These are phyloP conservation scores for Meandrina meandrites DNA, from an alignment of 92 coral and sea anemone species.

Conservation along the genomic window DNA sequence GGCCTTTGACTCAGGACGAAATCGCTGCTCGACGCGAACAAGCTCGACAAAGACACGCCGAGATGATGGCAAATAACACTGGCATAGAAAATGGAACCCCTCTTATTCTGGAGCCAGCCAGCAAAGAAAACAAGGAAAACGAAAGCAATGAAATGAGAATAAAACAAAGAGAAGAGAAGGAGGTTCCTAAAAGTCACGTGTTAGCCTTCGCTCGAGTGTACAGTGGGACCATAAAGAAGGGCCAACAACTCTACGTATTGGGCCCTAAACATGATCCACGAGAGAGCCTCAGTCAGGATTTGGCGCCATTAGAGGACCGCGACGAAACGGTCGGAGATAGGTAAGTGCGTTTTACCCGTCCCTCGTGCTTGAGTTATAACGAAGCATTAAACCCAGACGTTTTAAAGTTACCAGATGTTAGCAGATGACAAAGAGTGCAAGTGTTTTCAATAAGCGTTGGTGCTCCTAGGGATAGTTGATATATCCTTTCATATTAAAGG, in stretches of 20 bases:
- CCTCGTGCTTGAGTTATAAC: too few relatives aligned
- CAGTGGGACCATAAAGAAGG: constrained; percentile 88
- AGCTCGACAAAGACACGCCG: constrained; percentile 88
- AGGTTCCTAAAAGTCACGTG: constrained; percentile 72
- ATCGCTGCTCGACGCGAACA: constrained; percentile 88
- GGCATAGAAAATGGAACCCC: constrained; percentile 47
- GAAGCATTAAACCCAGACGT: neutral
- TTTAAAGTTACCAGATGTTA: neutral
- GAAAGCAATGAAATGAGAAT: neutral
- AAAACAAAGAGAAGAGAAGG: constrained; percentile 21
- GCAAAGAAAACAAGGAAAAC: constrained; percentile 6
- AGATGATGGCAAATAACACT: constrained; percentile 56
- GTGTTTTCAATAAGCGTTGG: neutral
- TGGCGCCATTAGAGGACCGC: neutral
- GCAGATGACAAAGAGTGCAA: neutral
- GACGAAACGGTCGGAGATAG: constrained; percentile 24
- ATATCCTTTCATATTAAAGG: neutral
- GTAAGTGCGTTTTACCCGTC: constrained; percentile 15
- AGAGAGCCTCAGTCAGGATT: constrained; percentile 27
- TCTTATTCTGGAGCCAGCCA: constrained; percentile 22
- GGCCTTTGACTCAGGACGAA: constrained; percentile 97
- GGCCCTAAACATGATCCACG: constrained; percentile 94
- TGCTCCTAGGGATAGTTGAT: neutral
- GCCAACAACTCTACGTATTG: constrained; percentile 80
- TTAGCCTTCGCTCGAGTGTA: constrained; percentile 95